phyloP scores from a whole-genome alignment of 1,140 invertebrate species.

The Lasaia peninsularis region DNA sequence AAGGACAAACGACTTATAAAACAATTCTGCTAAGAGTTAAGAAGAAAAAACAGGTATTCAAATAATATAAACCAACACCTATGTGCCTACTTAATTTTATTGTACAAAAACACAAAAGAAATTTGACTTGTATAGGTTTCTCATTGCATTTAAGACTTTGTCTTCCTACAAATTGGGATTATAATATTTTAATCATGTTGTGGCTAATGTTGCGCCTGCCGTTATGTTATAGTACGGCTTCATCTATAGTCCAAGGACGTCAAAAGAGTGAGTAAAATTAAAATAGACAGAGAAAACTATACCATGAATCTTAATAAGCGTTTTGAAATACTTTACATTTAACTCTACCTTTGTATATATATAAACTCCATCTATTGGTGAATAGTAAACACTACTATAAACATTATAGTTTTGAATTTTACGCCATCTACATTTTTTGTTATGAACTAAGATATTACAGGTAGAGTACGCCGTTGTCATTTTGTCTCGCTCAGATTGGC shows the following conservation, averaged over 20 bases:
- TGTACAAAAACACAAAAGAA: too few relatives aligned
- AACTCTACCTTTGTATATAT: not conserved
- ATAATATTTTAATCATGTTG: not conserved
- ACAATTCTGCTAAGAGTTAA: too few relatives aligned
- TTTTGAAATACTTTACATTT: not conserved
- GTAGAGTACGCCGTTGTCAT: too few relatives aligned
- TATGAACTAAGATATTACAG: not conserved
- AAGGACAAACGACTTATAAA: too few relatives aligned
- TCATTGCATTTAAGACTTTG: too few relatives aligned
- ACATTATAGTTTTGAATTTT: not conserved
- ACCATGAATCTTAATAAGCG: not conserved
- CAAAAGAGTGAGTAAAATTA: not conserved
- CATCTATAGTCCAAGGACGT: slow-evolving; percentile 1
- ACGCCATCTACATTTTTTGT: not conserved
- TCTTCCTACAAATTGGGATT: not conserved
- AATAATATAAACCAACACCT: too few relatives aligned
- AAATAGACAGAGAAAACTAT: not conserved
- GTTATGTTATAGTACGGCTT: not conserved
- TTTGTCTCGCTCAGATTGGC: too few relatives aligned
- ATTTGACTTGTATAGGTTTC: too few relatives aligned
- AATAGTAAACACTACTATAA: not conserved
- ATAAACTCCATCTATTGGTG: not conserved
- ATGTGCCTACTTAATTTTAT: too few relatives aligned
- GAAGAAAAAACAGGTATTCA: too few relatives aligned
- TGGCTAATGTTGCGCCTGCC: not conserved